Conservation (phyloP, 2,797 vertebrate genomes). For the Epinephelus malabaricus region DNA sequence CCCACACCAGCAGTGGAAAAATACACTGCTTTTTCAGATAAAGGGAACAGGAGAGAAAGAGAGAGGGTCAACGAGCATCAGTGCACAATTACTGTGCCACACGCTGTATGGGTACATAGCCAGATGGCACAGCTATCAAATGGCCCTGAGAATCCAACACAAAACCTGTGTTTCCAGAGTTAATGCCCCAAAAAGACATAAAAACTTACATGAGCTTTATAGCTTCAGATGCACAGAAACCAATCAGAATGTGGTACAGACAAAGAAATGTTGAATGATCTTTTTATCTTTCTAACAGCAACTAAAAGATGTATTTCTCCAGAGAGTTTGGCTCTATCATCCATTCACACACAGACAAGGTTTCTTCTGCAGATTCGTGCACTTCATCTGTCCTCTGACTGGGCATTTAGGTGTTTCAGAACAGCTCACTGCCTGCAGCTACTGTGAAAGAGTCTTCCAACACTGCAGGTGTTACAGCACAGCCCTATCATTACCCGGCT, state of each 20-base stretch:
- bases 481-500: constrained; percentile 44
- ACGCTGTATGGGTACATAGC: background rate
- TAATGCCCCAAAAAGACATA: background rate
- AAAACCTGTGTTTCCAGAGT: constrained; percentile 23
- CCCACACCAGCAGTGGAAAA: constrained; percentile 4
- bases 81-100: constrained; percentile 26
- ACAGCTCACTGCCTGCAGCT: constrained; percentile 32
- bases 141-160: constrained; percentile 23
- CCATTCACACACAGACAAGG: constrained; percentile 5
- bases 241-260: constrained; percentile 1
- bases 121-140: constrained; percentile 33
- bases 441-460: constrained; percentile 30
- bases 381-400: constrained; percentile 33
- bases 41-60: background rate
- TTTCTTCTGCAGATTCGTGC: constrained; percentile 13
- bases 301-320: background rate
- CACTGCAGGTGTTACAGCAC: constrained; percentile 56
- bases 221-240: constrained; percentile 13
- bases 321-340: background rate
- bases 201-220: constrained; percentile 8
- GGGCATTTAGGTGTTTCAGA: constrained; percentile 20
- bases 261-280: background rate
- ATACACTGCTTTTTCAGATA: background rate
- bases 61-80: background rate
- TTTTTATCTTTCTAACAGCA: background rate